These are phyloP conservation scores for Tachysurus fulvidraco DNA, from an alignment of 2,113 vertebrate genomes.

Conservation along the genomic window DNA sequence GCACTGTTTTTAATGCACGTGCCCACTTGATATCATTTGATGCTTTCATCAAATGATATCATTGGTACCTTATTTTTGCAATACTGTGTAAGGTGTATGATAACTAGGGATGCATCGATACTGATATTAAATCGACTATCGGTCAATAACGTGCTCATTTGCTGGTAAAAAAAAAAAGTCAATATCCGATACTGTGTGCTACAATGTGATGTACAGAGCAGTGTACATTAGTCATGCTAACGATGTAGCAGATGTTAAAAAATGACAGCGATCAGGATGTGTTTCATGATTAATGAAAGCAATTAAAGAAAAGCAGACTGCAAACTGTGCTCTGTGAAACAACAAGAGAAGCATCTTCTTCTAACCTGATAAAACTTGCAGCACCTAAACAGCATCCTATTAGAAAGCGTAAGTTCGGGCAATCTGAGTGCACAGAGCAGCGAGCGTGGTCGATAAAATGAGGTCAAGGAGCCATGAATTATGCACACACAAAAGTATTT, in stretches of 20 bases:
- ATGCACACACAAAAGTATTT: background rate
- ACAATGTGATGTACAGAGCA: background rate
- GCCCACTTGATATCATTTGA: background rate
- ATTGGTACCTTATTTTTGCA: conserved; percentile 61
- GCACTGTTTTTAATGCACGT: conserved; percentile 30
- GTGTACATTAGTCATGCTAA: background rate
- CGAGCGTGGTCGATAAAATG: background rate
- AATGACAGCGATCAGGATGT: background rate
- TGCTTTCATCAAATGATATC: conserved; percentile 46
- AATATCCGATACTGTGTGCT: background rate
- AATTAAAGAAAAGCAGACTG: background rate
- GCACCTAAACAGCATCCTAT: too few species aligned
- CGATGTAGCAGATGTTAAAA: background rate
- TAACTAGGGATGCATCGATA: conserved; percentile 21
- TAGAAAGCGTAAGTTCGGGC: background rate
- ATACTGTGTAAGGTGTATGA: conserved; percentile 62
- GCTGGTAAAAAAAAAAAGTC: background rate
- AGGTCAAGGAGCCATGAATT: background rate
- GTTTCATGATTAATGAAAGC: background rate
- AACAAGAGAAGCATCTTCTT: background rate
- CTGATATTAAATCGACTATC: background rate
- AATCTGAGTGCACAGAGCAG: background rate
- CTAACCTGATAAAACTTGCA: background rate
- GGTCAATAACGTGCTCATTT: background rate
- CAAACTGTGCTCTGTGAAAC: conserved; percentile 1